Base-by-base conservation (phyloP, 1,140 invertebrate genomes). In the Pseudomyrmex concolor region DNA sequence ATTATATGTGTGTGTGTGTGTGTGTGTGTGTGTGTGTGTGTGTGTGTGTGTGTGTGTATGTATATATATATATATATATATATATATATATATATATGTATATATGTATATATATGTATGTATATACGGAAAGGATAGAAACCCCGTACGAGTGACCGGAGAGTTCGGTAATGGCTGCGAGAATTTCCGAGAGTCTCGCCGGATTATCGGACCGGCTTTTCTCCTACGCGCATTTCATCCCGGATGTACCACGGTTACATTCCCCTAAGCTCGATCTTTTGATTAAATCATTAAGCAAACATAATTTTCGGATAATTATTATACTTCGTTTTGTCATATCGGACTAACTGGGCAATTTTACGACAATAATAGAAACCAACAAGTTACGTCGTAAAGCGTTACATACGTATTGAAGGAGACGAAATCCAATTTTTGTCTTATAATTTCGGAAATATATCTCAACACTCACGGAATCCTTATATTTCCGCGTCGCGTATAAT, bases 221-320 rank as follows among this genome's bases (percentile, higher is more conserved):
- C 43, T 45, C 84, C 9, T 19, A 9, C 22, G 62, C 55, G 60
- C 19, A 78, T 80, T 72, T 51, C 57, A 87, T 87, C 77, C 86
- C 25, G 17, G 25, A 80, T 71, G 17, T 45, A 74, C 25, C 34
- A 2, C 48, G 15, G 54, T n/a, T 19, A 19, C 43, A 71, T 70
- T 55, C 54, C 54, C 54, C 15, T 78, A 45, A 13, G 54, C 15
- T 68, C 45, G 63, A 64, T n/a, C 62, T 71, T 87, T 81, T 74
- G 85, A 87, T 87, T 84, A 87, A 87, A 87, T 84, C 72, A 74
- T 84, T 84, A 62, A 50, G 43, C 72, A 25, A 70, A 60, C 54
- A 83, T 86, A 73, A 86, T 86, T 68, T 77, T n/a, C 45, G 17
- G 22, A 50, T 66, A 66, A 83, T 74, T 70, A 34, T 34, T 34